Evolutionary conservation across 2,888 invertebrate species (phyloP).

Genomic region (Mesoligia furuncula): DNA sequence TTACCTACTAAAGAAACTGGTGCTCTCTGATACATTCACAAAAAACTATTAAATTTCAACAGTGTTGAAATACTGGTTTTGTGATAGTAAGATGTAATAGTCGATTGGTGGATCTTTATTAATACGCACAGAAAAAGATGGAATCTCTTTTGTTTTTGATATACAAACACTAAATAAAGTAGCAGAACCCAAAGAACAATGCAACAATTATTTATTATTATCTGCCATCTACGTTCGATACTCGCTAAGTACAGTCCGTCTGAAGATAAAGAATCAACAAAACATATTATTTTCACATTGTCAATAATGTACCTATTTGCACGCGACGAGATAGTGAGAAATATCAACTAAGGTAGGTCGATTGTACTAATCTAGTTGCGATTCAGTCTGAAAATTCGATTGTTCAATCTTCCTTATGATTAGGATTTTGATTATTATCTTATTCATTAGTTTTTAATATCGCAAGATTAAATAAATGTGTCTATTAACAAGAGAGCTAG

Average conservation of each 20-base stretch:
- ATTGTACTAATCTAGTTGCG: slow-evolving; percentile 28
- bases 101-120: not conserved
- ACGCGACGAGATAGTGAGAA: slow-evolving; percentile 52
- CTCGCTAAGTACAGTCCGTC: slow-evolving; percentile 34
- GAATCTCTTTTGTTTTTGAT: not conserved
- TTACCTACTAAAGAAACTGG: not conserved
- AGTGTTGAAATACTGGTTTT: not conserved
- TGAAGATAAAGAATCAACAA: slow-evolving; percentile 45
- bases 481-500: not conserved
- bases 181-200: slow-evolving; percentile 2
- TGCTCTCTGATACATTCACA: not conserved
- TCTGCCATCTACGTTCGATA: slow-evolving; percentile 36
- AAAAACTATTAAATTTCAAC: not conserved
- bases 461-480: not conserved
- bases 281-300: slow-evolving; percentile 23
- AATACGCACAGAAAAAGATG: not conserved
- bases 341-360: slow-evolving; percentile 34
- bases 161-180: slow-evolving; percentile 2
- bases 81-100: no score
- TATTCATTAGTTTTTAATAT: not conserved
- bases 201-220: slow-evolving; percentile 11
- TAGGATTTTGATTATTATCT: slow-evolving; percentile 2
- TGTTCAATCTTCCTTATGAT: slow-evolving; percentile 20
- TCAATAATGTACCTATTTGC: slow-evolving; percentile 24
- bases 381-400: slow-evolving; percentile 42